phyloP scores from a whole-genome alignment of 2,113 vertebrate genomes.

The Poeciliopsis prolifica region DNA sequence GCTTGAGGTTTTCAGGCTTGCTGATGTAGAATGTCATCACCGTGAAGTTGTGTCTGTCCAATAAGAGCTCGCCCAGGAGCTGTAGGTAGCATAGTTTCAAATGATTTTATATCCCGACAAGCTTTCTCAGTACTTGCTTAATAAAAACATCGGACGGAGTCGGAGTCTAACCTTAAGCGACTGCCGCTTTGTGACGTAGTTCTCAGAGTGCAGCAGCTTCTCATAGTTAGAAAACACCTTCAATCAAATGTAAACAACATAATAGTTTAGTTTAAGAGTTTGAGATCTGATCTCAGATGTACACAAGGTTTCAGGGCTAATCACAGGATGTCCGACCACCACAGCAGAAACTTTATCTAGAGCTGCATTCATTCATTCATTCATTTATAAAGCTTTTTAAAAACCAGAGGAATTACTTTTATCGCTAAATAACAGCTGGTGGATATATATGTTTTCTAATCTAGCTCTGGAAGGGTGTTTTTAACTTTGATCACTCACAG shows the following conservation, averaged over 20 bases:
- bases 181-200: conserved; percentile 98
- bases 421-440: not conserved
- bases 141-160: not conserved
- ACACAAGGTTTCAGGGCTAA: too few species aligned
- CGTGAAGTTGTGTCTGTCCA: conserved; percentile 94
- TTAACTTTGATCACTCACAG: conserved; percentile 79
- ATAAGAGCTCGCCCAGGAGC: conserved; percentile 92
- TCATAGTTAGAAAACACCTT: conserved; percentile 97
- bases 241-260: conserved; percentile 27
- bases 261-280: too few species aligned
- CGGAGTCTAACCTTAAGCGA: conserved; percentile 89
- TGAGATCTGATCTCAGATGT: not conserved
- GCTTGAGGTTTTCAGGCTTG: conserved; percentile 95
- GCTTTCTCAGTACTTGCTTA: not conserved
- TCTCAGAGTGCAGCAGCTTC: conserved; percentile 95
- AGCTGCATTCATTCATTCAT: not conserved
- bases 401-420: too few species aligned
- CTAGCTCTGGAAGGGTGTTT: not conserved
- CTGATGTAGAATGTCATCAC: conserved; percentile 97
- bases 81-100: conserved; percentile 54
- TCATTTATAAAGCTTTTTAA: too few species aligned
- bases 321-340: too few species aligned
- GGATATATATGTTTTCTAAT: not conserved
- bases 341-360: not conserved
- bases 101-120: not conserved